phyloP scores from a whole-genome alignment of 2,113 vertebrate species.

The Carettochelys insculpta region DNA sequence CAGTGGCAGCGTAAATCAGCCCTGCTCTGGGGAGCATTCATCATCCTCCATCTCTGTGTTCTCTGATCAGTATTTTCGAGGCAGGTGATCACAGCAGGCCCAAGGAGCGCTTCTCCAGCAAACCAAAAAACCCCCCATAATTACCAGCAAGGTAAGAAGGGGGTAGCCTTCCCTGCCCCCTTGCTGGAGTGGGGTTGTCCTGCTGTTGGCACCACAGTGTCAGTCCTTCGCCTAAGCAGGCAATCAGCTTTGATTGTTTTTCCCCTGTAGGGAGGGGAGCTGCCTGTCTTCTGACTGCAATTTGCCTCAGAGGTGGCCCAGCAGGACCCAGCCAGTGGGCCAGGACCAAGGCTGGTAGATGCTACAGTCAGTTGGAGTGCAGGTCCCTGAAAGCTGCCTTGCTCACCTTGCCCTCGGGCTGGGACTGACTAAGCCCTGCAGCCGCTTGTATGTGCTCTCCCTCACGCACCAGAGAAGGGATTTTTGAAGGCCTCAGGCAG shows the following conservation, averaged over 20 bases:
- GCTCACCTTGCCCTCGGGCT: too few relatives aligned
- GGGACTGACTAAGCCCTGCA: too few relatives aligned
- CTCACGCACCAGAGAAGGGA: neutral
- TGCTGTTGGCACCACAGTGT: neutral
- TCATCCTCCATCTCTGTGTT: neutral
- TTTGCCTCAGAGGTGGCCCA: too few relatives aligned
- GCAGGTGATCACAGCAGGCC: neutral
- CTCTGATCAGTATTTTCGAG: neutral
- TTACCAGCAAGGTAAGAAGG: too few relatives aligned
- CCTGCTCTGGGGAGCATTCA: neutral
- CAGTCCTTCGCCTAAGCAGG: neutral
- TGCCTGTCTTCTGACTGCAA: neutral
- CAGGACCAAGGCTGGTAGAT: too few relatives aligned
- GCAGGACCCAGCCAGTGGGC: too few relatives aligned
- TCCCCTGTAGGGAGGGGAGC: neutral
- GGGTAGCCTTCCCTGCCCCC: neutral
- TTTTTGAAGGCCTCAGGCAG: neutral
- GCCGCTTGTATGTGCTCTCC: neutral
- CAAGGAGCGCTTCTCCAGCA: neutral
- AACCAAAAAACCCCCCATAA: neutral
- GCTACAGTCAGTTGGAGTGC: too few relatives aligned
- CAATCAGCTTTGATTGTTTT: neutral
- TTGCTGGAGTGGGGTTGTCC: neutral
- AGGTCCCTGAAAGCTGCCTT: too few relatives aligned
- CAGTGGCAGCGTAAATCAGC: neutral